phyloP scores from a whole-genome alignment of 2,888 invertebrate species.

The Pammene fasciana region DNA sequence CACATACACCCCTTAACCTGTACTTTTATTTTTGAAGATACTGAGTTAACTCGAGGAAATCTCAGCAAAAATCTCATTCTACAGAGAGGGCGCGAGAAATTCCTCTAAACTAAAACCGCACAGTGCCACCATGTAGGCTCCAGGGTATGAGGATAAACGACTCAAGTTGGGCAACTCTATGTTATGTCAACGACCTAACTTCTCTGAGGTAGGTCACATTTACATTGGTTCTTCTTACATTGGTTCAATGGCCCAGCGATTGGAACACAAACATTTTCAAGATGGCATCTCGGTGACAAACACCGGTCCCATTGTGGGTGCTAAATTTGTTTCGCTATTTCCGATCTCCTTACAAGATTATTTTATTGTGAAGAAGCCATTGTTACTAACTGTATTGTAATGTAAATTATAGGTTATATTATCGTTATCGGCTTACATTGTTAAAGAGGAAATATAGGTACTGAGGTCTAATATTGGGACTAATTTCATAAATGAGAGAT shows the following conservation, averaged over 20 bases:
- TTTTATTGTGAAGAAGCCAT: conserved; percentile 71
- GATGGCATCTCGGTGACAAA: conserved; percentile 78
- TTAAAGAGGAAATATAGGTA: conserved; percentile 3
- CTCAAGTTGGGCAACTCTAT: too few species aligned
- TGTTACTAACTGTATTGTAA: conserved; percentile 48
- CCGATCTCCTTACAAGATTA: conserved; percentile 78
- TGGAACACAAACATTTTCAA: conserved; percentile 52
- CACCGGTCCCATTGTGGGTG: conserved; percentile 75
- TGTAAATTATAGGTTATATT: conserved; percentile 40
- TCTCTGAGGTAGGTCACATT: too few species aligned
- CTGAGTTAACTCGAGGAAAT: too few species aligned
- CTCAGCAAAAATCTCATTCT: too few species aligned
- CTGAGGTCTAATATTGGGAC: neutral
- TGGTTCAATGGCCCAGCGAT: neutral
- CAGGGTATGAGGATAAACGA: too few species aligned
- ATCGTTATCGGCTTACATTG: conserved; percentile 27
- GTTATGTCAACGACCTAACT: too few species aligned
- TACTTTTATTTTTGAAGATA: too few species aligned
- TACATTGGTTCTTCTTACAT: neutral
- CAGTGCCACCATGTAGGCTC: too few species aligned
- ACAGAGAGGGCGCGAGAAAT: too few species aligned
- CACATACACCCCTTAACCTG: too few species aligned
- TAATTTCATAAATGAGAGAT: neutral
- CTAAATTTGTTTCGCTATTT: conserved; percentile 81
- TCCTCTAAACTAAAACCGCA: too few species aligned